phyloP scores from a whole-genome alignment of 2,888 invertebrate genomes.

The Brassicogethes aeneus region DNA sequence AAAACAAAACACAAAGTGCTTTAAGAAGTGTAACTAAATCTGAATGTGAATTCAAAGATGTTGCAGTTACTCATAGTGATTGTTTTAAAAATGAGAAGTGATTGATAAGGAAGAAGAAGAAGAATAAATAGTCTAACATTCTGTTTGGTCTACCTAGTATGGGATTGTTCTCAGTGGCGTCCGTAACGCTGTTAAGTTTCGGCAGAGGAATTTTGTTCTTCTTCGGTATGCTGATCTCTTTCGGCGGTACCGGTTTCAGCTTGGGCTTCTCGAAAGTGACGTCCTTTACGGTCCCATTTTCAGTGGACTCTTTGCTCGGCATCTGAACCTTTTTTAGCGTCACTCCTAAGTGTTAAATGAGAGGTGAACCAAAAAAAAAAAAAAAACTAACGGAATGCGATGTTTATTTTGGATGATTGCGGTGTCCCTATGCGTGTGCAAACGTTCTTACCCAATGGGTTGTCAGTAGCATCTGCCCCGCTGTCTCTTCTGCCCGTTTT shows the following conservation, averaged over 20 bases:
- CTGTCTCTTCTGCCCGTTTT: conserved; percentile 35
- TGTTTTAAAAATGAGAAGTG: too few species aligned
- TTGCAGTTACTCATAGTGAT: too few species aligned
- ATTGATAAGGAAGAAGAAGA: too few species aligned
- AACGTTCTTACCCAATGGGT: conserved; percentile 21
- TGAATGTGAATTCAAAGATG: too few species aligned
- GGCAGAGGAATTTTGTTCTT: conserved; percentile 31
- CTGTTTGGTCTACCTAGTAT: conserved; percentile 25
- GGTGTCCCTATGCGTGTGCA: too few species aligned
- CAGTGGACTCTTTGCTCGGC: conserved; percentile 19
- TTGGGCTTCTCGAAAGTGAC: conserved; percentile 34
- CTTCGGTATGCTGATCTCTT: conserved; percentile 34
- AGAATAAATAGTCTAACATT: too few species aligned
- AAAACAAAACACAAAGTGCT: too few species aligned
- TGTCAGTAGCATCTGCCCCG: conserved; percentile 7
- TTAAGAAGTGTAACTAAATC: too few species aligned
- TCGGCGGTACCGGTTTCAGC: conserved; percentile 35
- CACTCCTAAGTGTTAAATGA: conserved; percentile 1
- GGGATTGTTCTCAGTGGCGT: conserved; percentile 25
- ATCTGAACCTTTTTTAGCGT: conserved; percentile 11
- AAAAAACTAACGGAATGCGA: too few species aligned
- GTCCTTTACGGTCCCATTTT: conserved; percentile 33
- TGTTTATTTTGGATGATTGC: too few species aligned
- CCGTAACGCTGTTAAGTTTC: conserved; percentile 31
- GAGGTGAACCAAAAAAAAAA: neutral